Base-by-base conservation (phyloP, 1,140 invertebrate genomes). In the Brachionus plicatilis region DNA sequence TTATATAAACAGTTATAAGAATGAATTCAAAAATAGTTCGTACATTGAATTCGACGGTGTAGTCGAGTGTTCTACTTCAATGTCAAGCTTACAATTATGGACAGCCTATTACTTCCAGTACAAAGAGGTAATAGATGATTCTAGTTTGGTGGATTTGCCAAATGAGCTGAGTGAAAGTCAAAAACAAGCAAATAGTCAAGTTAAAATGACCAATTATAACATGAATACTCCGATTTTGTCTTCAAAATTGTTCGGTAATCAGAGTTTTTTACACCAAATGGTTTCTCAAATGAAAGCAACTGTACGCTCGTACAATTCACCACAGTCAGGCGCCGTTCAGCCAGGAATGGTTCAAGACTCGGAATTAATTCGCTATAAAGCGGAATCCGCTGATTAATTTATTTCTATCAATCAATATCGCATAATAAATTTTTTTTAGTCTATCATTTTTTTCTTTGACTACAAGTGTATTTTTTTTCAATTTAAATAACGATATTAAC, bases 21-120 rank as follows among this genome's bases (percentile, higher is more conserved):
- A 96, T 68, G 91, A 95, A 70, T 99, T 95, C 90, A 91, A 93
- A 82, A 99, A 99, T 91, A 96, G 68, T 3, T 41, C 68, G 33
- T 72, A 72, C 20, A 72, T 72, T 41, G 68, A 72, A 41, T 72
- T 43, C 37, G 68, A 72, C 43, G 68, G 68, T 20, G 68, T 72
- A 20, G 68, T 72, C 17, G 68, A 72, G n/a, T 72, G 68, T 9
- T 72, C 68, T 9, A 72, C 68, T 11, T 41, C 68, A 20, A 72
- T 72, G 68, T 45, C 68, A 45, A 72, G 68, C 17, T 17, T 72
- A n/a, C 68, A 72, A 72, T 43, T 72, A 47, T 72, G 68, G 68
- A 72, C 68, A 72, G 11, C 68, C 9, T 72, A 72, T 20, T 72
- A 72, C 37, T 72, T 72, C 37, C 68, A 72, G 33, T 72, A 72